A percentile compares a stretch with the other conserved stretches of the same genome.
Evolutionary conservation across 2,888 invertebrate species (phyloP).

Genomic region (Leucozona laternaria): DNA sequence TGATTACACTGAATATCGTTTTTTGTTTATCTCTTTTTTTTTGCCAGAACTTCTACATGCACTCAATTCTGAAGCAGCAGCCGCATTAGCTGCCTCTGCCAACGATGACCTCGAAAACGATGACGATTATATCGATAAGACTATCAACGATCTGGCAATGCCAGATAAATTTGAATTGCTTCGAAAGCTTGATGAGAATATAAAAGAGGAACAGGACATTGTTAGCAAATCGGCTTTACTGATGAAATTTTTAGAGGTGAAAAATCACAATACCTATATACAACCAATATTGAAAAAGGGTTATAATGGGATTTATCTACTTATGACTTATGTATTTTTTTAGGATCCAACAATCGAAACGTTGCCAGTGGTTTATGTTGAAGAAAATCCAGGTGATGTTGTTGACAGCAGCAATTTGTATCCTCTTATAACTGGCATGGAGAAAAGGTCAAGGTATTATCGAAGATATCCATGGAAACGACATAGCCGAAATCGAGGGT

Average conservation of each 20-base stretch:
- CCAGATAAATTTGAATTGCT: conserved; percentile 81
- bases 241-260: conserved; percentile 83
- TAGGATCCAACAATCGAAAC: conserved; percentile 82
- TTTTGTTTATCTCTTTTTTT: neutral
- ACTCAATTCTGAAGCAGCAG: conserved; percentile 79
- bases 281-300: neutral
- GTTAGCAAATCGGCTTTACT: conserved; percentile 82
- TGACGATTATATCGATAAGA: conserved; percentile 81
- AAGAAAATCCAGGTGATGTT: conserved; percentile 78
- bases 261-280: neutral
- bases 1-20: neutral
- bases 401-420: conserved; percentile 73
- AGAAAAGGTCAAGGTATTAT: conserved; percentile 86
- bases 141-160: conserved; percentile 80
- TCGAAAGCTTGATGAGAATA: conserved; percentile 81
- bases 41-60: conserved; percentile 80
- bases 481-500: conserved; percentile 84
- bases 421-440: conserved; percentile 77
- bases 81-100: conserved; percentile 64
- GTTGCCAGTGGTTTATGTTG: conserved; percentile 82
- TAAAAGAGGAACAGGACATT: conserved; percentile 82
- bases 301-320: conserved; percentile 6
- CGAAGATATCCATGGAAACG: conserved; percentile 87
- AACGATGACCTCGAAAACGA: conserved; percentile 59
- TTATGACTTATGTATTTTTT: neutral